phyloP scores from a whole-genome alignment of 1,140 invertebrate species.

The Drosophila tristis region DNA sequence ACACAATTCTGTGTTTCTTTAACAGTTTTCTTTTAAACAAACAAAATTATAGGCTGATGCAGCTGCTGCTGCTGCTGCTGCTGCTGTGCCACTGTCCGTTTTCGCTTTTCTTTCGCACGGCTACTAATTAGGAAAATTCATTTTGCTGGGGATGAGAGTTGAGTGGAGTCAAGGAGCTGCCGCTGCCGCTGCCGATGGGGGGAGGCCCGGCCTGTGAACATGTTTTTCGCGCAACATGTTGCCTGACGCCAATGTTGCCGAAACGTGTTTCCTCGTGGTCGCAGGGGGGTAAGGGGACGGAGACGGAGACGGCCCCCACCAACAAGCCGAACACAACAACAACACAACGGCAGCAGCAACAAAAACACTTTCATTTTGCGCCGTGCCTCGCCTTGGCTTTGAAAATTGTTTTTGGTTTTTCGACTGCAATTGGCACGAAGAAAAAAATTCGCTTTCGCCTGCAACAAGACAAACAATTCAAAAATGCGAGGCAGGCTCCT shows the following conservation, averaged over 20 bases:
- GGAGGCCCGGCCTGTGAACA: conserved; percentile 33
- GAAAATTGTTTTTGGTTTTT: conserved; percentile 34
- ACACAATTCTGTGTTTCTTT: too few species aligned
- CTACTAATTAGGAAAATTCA: conserved; percentile 63
- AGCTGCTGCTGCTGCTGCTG: too few species aligned
- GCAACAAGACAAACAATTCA: conserved; percentile 32
- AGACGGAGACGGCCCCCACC: too few species aligned
- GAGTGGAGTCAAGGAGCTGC: too few species aligned
- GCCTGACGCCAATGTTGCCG: conserved; percentile 7
- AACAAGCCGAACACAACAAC: background rate
- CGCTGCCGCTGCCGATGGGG: background rate
- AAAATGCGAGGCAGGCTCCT: conserved; percentile 19
- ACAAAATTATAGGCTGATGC: too few species aligned
- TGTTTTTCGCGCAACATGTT: conserved; percentile 57
- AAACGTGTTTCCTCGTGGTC: conserved; percentile 29
- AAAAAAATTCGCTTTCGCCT: conserved; percentile 58
- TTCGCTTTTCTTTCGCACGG: conserved; percentile 62
- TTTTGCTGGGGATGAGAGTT: conserved; percentile 18
- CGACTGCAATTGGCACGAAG: conserved; percentile 57
- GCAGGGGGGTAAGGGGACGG: background rate
- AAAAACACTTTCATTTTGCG: conserved; percentile 58
- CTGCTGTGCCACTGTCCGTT: conserved; percentile 16
- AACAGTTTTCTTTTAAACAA: too few species aligned
- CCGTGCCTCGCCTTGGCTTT: conserved; percentile 46
- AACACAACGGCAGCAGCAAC: conserved; percentile 11